Percentiles rank a stretch among this genome's conserved stretches.
Conservation (phyloP, 2,888 invertebrate genomes). For the Aricia artaxerxes region DNA sequence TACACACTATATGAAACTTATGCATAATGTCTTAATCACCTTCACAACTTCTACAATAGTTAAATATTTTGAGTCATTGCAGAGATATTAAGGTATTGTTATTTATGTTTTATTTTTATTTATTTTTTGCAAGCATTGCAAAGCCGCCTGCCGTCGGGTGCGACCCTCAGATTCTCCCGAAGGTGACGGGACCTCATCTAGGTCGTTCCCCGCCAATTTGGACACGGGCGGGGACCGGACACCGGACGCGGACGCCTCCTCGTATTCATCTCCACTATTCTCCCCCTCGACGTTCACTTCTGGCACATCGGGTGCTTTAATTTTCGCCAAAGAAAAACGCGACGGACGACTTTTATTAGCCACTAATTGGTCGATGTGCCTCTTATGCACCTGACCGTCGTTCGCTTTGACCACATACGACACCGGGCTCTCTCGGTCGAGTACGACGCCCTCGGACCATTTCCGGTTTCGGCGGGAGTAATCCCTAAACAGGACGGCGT, state of each 20-base stretch:
- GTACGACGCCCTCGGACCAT: not conserved
- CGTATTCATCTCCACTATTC: not conserved
- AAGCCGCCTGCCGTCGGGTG: conserved; percentile 8
- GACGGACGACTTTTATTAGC: not conserved
- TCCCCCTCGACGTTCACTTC: no score
- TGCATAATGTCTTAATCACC: no score
- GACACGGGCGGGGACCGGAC: not conserved
- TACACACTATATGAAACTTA: no score
- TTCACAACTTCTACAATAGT: no score
- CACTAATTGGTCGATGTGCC: not conserved
- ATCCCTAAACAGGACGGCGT: not conserved
- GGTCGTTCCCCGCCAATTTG: not conserved
- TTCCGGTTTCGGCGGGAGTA: not conserved
- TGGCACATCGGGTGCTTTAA: not conserved
- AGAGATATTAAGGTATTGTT: not conserved
- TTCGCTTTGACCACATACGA: not conserved
- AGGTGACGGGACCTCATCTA: not conserved
- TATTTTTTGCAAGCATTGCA: not conserved
- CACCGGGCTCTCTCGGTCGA: not conserved
- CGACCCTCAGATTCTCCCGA: not conserved
- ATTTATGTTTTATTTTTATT: not conserved
- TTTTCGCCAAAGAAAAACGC: not conserved
- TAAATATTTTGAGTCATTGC: not conserved
- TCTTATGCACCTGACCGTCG: not conserved
- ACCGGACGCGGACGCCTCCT: not conserved